Evolutionary conservation across 2,888 invertebrate genomes (phyloP), one percentile per base, ranked within the genome.

Genomic region (Altica lythri): DNA sequence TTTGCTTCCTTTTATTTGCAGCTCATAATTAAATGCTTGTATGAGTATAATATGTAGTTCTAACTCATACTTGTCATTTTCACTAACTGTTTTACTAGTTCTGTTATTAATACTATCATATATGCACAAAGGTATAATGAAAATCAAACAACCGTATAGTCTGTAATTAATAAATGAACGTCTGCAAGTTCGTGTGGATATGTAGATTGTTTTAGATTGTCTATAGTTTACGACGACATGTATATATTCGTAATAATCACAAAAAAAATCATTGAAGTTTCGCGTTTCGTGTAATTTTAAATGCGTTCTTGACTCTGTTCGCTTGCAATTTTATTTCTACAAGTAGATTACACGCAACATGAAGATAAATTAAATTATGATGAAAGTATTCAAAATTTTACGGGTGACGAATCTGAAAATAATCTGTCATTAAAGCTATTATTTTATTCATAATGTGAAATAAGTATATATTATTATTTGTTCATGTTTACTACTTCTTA

Each of bases 71-170:
- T 18, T 2, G 12, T 29, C 38, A 45, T 47, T 57, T 54, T 51
- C 58, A 45, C 52, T 58, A 58, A 55, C 55, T 55, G 50, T 59
- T 59, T 59, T 40, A 30, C 32, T 43, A 42, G 49, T 38, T 58
- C 38, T 55, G 42, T 53, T 50, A 47, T 47, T 53, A 49, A 53
- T 43, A 25, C 40, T 30, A 48, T 54, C 32, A 42, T 48, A 19
- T 55, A 59, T 53, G 53, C 53, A 56, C 35, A 53, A 52, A 56
- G 51, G 56, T 50, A 54, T 45, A 55, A 55, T 59, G 55, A 34
- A 25, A 59, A 45, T 48, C 52, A 56, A 18, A 48, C 34, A 18
- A 52, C 47, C 56, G 54, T 54, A 19, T 29, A 9, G 46, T 46
- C 35, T 55, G 38, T 51, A 55, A 51, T 55, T 54, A 54, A 37